A percentile compares a stretch with the other conserved stretches of the same genome.
Conservation (phyloP, 2,797 vertebrate genomes). For the Labeo calbasu region DNA sequence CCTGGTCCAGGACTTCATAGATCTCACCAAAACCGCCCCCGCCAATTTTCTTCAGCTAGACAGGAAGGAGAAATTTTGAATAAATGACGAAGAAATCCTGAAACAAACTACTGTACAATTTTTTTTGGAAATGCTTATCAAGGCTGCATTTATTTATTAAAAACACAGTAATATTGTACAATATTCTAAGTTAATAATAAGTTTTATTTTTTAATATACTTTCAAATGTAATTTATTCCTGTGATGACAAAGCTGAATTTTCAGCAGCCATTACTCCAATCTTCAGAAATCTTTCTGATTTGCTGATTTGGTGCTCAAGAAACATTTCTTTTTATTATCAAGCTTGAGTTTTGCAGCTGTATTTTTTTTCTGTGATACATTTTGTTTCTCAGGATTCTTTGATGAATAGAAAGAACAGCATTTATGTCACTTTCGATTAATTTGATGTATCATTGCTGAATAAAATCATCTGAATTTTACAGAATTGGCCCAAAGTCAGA, state of each 20-base stretch:
- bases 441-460: neutral
- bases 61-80: neutral
- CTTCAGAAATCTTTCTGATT: neutral
- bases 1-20: slow-evolving; percentile 95
- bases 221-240: neutral
- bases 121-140: neutral
- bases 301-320: slow-evolving; percentile 1
- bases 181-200: neutral
- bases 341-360: neutral
- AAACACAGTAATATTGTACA: neutral
- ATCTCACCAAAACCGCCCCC: slow-evolving; percentile 99
- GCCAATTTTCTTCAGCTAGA: slow-evolving; percentile 93
- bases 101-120: too few species aligned
- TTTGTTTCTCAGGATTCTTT: neutral
- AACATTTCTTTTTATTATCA: neutral
- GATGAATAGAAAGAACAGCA: neutral
- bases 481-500: too few species aligned
- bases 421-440: neutral
- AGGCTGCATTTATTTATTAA: neutral
- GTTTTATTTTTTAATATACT: neutral
- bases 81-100: neutral
- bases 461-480: neutral
- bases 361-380: neutral
- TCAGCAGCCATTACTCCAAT: neutral
- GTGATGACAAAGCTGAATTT: neutral